These are phyloP conservation scores for Pseudorectes ferrugineus DNA, from an alignment of 2,113 vertebrate genomes.

Conservation along the genomic window DNA sequence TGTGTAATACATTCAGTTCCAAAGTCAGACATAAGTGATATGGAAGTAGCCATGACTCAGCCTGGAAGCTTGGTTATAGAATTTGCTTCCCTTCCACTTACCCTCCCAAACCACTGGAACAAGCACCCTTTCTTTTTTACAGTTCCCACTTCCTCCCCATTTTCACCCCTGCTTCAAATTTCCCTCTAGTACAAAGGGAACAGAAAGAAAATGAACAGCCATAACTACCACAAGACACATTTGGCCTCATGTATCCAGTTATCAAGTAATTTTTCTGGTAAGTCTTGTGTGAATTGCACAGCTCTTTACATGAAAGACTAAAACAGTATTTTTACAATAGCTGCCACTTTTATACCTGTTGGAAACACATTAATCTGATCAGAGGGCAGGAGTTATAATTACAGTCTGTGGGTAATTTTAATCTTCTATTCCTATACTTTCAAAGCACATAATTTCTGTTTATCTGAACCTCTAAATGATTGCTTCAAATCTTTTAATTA, in stretches of 20 bases:
- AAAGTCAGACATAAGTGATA: background rate
- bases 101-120: background rate
- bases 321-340: background rate
- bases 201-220: background rate
- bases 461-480: background rate
- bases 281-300: background rate
- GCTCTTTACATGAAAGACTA: background rate
- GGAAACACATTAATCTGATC: background rate
- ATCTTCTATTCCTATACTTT: background rate
- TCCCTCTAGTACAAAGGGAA: background rate
- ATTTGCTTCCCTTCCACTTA: background rate
- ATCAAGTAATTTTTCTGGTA: background rate
- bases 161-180: background rate
- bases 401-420: background rate
- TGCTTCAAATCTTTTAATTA: background rate
- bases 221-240: background rate
- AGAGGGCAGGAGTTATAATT: constrained; percentile 26
- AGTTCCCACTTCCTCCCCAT: background rate
- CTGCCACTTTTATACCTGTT: background rate
- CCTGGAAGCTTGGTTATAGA: background rate
- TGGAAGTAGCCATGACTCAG: background rate
- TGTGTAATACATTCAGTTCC: background rate
- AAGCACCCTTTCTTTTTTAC: background rate
- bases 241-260: background rate
- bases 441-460: constrained; percentile 20